These are phyloP conservation scores for Nephila pilipes DNA, from an alignment of 1,140 invertebrate species.

Conservation along the genomic window DNA sequence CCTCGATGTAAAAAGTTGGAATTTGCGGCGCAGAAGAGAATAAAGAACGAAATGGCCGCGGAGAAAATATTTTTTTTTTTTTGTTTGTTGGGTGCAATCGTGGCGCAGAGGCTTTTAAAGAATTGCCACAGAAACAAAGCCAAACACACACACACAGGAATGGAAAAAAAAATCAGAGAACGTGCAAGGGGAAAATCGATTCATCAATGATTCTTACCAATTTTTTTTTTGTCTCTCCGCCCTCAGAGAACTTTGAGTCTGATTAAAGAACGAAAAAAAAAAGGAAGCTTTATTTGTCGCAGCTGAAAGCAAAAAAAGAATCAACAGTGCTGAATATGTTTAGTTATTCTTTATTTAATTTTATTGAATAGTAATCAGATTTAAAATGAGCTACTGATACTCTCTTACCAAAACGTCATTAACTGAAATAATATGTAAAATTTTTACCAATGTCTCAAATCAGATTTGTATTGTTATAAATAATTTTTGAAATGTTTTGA, in stretches of 20 bases:
- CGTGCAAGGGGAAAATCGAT: background rate
- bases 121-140: slow-evolving; percentile 4
- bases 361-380: no score
- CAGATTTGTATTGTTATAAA: no score
- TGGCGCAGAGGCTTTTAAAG: slow-evolving; percentile 5
- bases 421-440: no score
- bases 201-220: background rate
- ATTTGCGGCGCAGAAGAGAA: background rate
- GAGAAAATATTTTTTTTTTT: background rate
- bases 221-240: background rate
- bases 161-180: background rate
- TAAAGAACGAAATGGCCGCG: background rate
- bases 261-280: background rate
- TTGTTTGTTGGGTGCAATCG: background rate
- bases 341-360: no score
- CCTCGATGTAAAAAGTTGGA: background rate
- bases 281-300: no score
- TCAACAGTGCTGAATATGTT: no score
- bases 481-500: no score
- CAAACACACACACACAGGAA: background rate
- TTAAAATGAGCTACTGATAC: no score
- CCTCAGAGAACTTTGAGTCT: background rate
- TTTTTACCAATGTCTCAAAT: no score
- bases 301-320: no score
- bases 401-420: no score